These are phyloP conservation scores for Vombatus ursinus DNA, from an alignment of 2,113 vertebrate species.

Conservation along the genomic window DNA sequence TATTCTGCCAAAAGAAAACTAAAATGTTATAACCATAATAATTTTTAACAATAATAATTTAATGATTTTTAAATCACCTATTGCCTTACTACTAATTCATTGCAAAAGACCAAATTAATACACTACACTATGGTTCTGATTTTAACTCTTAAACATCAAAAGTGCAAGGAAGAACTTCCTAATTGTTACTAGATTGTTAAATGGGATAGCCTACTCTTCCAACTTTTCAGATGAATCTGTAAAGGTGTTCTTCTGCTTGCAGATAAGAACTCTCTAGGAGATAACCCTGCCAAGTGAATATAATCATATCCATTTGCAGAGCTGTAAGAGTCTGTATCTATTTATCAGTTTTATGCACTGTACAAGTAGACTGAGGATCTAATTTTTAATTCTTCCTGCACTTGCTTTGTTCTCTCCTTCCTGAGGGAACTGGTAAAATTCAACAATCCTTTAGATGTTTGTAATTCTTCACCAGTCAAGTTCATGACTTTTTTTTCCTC, in stretches of 20 bases:
- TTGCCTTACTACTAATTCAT: not conserved
- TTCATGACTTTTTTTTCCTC: not conserved
- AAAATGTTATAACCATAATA: not conserved
- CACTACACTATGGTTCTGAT: not conserved
- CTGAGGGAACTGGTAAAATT: constrained; percentile 11
- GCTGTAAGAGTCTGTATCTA: constrained; percentile 5
- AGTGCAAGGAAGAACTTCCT: constrained; percentile 21
- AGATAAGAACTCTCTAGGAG: constrained; percentile 1
- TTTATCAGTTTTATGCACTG: constrained; percentile 29
- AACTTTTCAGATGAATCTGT: constrained; percentile 29
- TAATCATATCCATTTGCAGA: not conserved
- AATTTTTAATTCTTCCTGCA: constrained; percentile 2
- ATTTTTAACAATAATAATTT: not conserved
- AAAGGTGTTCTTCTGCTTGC: not conserved
- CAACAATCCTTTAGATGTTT: constrained; percentile 24
- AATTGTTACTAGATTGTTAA: constrained; percentile 17
- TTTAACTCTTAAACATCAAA: constrained; percentile 38
- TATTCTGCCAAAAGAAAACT: not conserved
- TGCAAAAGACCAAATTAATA: not conserved
- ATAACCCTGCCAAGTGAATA: not conserved
- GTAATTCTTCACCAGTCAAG: constrained; percentile 10
- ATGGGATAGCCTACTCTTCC: not conserved
- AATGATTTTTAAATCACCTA: not conserved
- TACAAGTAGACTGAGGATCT: not conserved
- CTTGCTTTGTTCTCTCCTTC: constrained; percentile 1